Evolutionary conservation across 1,140 invertebrate genomes (phyloP).

Genomic region (Cydia pomonella): DNA sequence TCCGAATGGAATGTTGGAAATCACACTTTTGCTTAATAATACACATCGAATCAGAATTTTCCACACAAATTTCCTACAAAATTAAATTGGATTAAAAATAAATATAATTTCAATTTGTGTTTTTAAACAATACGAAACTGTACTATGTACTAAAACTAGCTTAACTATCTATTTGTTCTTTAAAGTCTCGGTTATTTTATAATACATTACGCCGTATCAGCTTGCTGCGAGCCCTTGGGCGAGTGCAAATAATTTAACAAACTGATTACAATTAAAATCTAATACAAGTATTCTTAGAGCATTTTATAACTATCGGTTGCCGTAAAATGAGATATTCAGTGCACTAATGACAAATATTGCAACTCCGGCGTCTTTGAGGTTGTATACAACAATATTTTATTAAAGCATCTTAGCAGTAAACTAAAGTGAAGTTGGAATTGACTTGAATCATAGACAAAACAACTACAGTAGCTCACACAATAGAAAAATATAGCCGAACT

Average conservation of each 20-base stretch:
- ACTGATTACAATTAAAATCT: constrained; percentile 25
- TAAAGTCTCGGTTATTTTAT: constrained; percentile 60
- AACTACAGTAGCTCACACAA: not conserved
- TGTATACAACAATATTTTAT: constrained; percentile 1
- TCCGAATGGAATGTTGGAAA: constrained; percentile 76
- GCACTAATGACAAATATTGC: constrained; percentile 16
- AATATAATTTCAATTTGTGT: constrained; percentile 64
- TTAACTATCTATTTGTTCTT: constrained; percentile 54
- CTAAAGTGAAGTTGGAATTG: constrained; percentile 2
- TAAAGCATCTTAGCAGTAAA: constrained; percentile 15
- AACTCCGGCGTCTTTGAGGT: constrained; percentile 15
- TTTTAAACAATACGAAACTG: constrained; percentile 51
- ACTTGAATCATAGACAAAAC: not conserved
- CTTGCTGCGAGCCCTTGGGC: not conserved
- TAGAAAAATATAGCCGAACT: not conserved
- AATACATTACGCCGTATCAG: constrained; percentile 42
- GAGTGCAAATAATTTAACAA: constrained; percentile 25
- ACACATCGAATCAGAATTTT: constrained; percentile 58
- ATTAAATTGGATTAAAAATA: constrained; percentile 63
- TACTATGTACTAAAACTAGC: constrained; percentile 58
- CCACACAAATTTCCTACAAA: constrained; percentile 60
- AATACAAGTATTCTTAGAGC: constrained; percentile 23
- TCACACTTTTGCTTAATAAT: constrained; percentile 68
- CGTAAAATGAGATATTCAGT: not conserved
- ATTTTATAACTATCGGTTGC: constrained; percentile 13